Base-by-base conservation (phyloP, 2,797 vertebrate genomes). In the Enteromius afrohamiltoni region DNA sequence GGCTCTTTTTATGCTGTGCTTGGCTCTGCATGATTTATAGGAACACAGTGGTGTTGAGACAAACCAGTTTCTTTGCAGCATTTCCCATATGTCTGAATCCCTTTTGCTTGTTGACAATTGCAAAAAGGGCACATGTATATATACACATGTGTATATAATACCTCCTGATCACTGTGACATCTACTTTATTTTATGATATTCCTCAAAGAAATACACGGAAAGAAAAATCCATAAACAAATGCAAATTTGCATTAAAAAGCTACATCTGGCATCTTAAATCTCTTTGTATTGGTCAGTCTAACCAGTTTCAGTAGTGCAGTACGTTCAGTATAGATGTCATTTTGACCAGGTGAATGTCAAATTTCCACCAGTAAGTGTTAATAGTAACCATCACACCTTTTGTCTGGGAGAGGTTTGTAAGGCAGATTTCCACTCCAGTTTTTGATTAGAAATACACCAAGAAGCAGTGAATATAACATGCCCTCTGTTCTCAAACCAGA, bases 101-200 rank as follows among this genome's bases (percentile, higher is more conserved):
- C 83, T 88, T 89, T 83, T 65, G 37, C 77, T 89, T 85, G 86
- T 88, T 81, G 85, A 90, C 82, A 37, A 82, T 88, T 83, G 89
- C 73, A 87, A 62, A 91, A 89, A 80, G 82, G 67, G 87, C 71
- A 51, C 75, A 90, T 88, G 87, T 81, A 89, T 89, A 90, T 90
- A 91, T n/a, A n/a, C n/a, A n/a, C n/a, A n/a, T n/a, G n/a, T n/a
- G n/a, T n/a, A 77, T 80, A 90, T 86, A 79, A 84, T 86, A 83
- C 83, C 79, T 73, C 37, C 83, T 83, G 80, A 77, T 81, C 45
- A 78, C 47, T n/a, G 64, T 58, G 62, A 34, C 47, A 29, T 87
- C 85, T 84, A 86, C 74, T 88, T 79, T 83, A 77, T 40, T 73
- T 26, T 47, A 40, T 77, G 85, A 86, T 84, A 82, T 89, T 86